Conservation (phyloP, 35 echinoderm and acorn worm genomes). For the Amphiura filiformis region DNA sequence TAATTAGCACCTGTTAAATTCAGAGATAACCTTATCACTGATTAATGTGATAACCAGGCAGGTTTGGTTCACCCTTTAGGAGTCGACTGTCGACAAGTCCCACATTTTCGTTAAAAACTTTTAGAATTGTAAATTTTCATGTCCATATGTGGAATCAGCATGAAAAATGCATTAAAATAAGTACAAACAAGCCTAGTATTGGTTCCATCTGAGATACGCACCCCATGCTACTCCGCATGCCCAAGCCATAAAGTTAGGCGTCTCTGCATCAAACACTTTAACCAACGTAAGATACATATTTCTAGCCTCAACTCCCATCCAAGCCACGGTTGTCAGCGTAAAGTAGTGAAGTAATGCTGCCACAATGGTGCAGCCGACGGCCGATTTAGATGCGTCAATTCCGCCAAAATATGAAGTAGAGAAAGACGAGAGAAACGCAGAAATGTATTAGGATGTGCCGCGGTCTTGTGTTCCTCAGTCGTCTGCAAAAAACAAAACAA, state of each 20-base stretch:
- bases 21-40: too few relatives aligned
- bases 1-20: too few relatives aligned
- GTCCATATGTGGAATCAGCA: too few relatives aligned
- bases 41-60: too few relatives aligned
- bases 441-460: constrained; percentile 53
- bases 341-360: constrained; percentile 51
- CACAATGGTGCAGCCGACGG: constrained; percentile 21
- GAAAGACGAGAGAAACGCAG: constrained; percentile 17
- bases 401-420: constrained; percentile 61
- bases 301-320: constrained; percentile 47
- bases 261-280: constrained; percentile 18
- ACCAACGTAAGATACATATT: constrained; percentile 62
- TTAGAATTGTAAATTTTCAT: too few relatives aligned
- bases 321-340: constrained; percentile 16
- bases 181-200: too few relatives aligned
- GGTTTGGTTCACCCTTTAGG: too few relatives aligned
- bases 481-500: constrained; percentile 20
- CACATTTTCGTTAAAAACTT: too few relatives aligned
- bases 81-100: too few relatives aligned
- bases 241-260: constrained; percentile 14
- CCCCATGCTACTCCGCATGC: constrained; percentile 27
- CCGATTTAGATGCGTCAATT: constrained; percentile 20
- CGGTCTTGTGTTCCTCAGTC: constrained; percentile 18
- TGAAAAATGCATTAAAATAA: too few relatives aligned
- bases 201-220: too few relatives aligned